A percentile compares a stretch with the other conserved stretches of the same genome.
Conservation (phyloP, 1,140 invertebrate species). For the Cydia amplana region DNA sequence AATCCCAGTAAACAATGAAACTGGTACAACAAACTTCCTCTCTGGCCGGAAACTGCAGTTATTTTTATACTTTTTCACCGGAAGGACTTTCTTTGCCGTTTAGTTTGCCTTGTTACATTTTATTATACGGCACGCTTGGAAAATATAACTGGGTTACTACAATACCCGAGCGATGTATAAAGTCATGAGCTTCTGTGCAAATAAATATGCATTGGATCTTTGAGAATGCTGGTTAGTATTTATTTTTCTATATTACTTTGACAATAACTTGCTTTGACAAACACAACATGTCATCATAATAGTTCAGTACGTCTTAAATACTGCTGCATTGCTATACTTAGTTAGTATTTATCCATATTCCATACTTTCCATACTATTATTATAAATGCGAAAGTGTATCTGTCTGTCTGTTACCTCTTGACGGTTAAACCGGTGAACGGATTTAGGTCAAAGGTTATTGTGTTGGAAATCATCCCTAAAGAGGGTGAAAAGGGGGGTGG, state of each 20-base stretch:
- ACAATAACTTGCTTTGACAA: no score
- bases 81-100: conserved; percentile 6
- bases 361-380: no score
- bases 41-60: conserved; percentile 17
- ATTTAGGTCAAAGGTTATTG: no score
- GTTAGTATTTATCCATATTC: no score
- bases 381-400: no score
- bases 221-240: not conserved
- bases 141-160: conserved; percentile 29
- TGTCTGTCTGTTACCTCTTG: no score
- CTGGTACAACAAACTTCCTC: conserved; percentile 13
- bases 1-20: conserved; percentile 18
- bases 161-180: conserved; percentile 25
- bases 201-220: conserved; percentile 9
- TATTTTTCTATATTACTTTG: not conserved
- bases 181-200: conserved; percentile 21
- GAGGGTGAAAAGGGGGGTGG: no score
- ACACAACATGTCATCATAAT: no score
- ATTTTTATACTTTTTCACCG: conserved; percentile 12
- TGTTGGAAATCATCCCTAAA: no score
- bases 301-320: no score
- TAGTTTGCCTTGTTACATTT: conserved; percentile 24
- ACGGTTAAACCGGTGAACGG: no score
- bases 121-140: conserved; percentile 8
- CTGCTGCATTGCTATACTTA: no score